Evolutionary conservation across 2,113 vertebrate species (phyloP), one percentile per base, ranked within the genome.

Genomic region (Pterocles gutturalis): DNA sequence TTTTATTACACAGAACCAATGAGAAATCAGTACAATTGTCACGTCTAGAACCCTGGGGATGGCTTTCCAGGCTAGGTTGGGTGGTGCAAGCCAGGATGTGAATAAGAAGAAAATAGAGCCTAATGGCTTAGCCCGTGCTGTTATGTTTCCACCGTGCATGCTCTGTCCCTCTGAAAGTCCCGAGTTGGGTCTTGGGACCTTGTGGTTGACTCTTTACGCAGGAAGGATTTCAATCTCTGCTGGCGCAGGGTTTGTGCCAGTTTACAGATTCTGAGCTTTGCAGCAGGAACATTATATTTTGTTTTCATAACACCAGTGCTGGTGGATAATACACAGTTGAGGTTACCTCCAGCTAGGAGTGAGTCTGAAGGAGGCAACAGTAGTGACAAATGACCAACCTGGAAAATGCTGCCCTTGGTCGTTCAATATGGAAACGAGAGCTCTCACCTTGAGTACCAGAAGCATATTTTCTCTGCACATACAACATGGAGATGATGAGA

Each of bases 391-490:
- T 4, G 22, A 82, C n/a, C 48, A 70, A 31, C 48, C 38, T 79
- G 81, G 73, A 66, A 66, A 69, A 34, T 34, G 24, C 54, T 72
- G 73, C 26, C 73, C 69, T 89, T 20, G 31, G 24, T 36, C 7
- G 5, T 28, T 28, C 57, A 13, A 1, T 26, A 16, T 18, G 48
- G 76, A 89, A 87, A 45, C 11, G 15, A 48, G 81, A 62, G 45
- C 61, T 80, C 62, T 58, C 34, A 25, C 16, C 58, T 11, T 29
- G 54, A 49, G 38, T 28, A 24, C 45, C 38, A 55, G 69, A 75
- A 84, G 58, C 31, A 33, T 0, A 0, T 26, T 80, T 18, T 22
- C 17, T 43, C 43, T n/a, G 38, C 38, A 38, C 2, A 2, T 2
- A 31, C 14, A 29, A 17, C 4, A 0, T 13, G 45, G 45, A 64